These are phyloP conservation scores for Scyliorhinus canicula DNA, from an alignment of 2,797 vertebrate species.

Conservation along the genomic window DNA sequence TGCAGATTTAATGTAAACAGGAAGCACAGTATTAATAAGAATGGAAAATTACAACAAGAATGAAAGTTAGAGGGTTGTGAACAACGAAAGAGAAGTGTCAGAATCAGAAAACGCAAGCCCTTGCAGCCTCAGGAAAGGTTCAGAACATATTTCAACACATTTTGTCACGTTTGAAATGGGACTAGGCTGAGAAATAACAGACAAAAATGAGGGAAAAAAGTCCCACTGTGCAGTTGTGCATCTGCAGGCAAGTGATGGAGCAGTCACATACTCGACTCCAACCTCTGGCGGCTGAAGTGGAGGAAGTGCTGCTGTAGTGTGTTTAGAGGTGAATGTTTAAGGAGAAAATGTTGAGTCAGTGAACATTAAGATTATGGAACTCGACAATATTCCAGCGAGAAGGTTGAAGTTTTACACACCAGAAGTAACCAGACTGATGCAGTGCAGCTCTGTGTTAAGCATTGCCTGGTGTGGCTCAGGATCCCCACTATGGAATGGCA, in stretches of 20 bases:
- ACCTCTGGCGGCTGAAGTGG: neutral
- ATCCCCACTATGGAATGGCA: no score
- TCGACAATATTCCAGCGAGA: neutral
- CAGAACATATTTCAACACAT: neutral
- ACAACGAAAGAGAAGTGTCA: neutral
- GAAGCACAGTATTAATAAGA: neutral
- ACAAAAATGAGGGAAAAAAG: neutral
- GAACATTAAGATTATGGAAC: neutral
- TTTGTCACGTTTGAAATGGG: neutral
- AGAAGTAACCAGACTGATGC: neutral
- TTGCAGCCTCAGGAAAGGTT: neutral
- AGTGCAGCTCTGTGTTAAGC: neutral
- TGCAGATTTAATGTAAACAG: neutral
- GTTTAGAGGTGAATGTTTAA: neutral
- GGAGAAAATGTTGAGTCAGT: neutral
- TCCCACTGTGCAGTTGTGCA: neutral
- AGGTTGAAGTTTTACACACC: no score
- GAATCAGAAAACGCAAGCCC: neutral
- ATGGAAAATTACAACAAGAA: neutral
- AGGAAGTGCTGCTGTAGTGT: neutral
- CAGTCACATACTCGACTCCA: neutral
- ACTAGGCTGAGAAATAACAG: neutral
- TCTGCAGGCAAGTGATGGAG: neutral
- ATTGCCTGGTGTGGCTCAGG: no score
- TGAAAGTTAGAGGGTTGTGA: neutral